Base-by-base conservation (phyloP, 2,113 vertebrate genomes). In the Atlantisia rogersi region DNA sequence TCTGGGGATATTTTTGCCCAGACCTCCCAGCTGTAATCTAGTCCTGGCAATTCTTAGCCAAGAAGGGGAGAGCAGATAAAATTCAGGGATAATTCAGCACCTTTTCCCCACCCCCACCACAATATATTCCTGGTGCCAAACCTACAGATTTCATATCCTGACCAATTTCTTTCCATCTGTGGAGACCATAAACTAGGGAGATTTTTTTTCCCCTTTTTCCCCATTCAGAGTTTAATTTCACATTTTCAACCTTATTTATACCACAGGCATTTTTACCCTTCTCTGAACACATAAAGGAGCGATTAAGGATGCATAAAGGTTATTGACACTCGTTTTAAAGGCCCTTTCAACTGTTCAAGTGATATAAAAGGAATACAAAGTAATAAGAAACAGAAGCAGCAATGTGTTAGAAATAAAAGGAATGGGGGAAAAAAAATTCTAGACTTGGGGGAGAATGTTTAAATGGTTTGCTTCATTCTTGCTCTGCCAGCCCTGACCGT, bases 311-410 rank as follows among this genome's bases (percentile, higher is more conserved):
- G 32, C 44, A 48, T 82, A 64, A 91, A 87, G 3, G 9, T 81
- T 84, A 92, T 78, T 84, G 74, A 63, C 53, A 42, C 46, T 75
- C 4, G 0, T 29, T 89, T 94, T 79, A 93, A 71, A 31, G 37
- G 56, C 15, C 15, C 70, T 95, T 96, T 93, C 69, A 91, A 79
- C 62, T 87, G 16, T 52, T 79, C 48, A 68, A 71, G 52, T 56
- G 46, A 46, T 68, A 68, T 56, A 56, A 87, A 89, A 50, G 46
- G 46, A 92, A n/a, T n/a, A 63, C 37, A 70, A 15, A 67, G 24
- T 78, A 89, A 86, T 87, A 52, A 63, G 52, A 89, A 94, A 40
- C 81, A 92, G 77, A 81, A 76, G 31, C 60, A 87, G 46, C 15
- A 74, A 28, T 42, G 29, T 0, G 0, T 40, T 48, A 78, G 44